Evolutionary conservation across 1,140 invertebrate genomes (phyloP), one percentile per base, ranked within the genome.

Genomic region (Sycophila sp.): DNA sequence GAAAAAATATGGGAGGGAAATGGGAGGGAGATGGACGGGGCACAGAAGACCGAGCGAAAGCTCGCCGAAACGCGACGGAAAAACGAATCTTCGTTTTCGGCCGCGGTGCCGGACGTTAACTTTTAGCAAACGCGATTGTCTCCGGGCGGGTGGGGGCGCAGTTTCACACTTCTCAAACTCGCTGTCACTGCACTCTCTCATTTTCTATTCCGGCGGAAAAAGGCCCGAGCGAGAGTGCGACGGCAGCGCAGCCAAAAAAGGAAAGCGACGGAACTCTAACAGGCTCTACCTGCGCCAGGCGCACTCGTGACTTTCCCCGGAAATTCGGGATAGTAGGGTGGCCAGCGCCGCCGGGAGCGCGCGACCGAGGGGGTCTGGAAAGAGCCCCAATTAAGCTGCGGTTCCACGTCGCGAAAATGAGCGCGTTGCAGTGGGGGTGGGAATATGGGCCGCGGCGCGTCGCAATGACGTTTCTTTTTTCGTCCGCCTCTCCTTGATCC

Each of bases 311-410:
- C 10, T 1, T 22, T 28, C 13, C 49, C 19, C 51, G 53, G 28
- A 58, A 56, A 67, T 67, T 65, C 26, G 53, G 28, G 40, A 30
- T 17, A 28, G 24, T 2, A 32, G 2, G n/a, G 22, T 10, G 36
- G 22, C 17, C 22, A 19, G 58, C 26, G 47, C 28, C 22, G 53
- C n/a, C 42, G 28, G 4, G 28, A 2, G 42, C 11, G 32, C 0
- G 42, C n/a, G 40, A 49, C 10, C 34, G 13, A 32, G 4, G 30
- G 53, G 67, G 69, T 67, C 32, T 67, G 49, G 45, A 53, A 45
- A 45, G 56, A 75, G 73, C 62, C 62, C 62, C 74, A 78, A 79
- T 79, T 78, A 78, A 76, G 72, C 70, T 78, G 73, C 72, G 71
- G 55, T 58, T 70, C 56, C 73, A 49, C 72, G 67, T 76, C 73